Evolutionary conservation across 2,888 invertebrate genomes (phyloP).

Genomic region (Autographa pulchrina): DNA sequence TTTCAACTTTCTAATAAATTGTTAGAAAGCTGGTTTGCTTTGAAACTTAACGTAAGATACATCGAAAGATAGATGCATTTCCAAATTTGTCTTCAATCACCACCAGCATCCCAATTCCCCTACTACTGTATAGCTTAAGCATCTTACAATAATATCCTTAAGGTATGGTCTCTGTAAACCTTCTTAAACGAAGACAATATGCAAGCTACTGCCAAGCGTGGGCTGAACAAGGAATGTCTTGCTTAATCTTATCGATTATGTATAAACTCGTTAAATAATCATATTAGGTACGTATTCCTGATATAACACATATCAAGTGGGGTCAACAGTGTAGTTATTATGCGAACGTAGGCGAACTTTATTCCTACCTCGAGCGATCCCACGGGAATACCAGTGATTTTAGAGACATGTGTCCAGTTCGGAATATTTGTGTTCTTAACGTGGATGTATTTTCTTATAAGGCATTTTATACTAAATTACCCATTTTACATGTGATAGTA

Average conservation of each 20-base stretch:
- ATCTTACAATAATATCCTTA: too few species aligned
- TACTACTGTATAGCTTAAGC: too few species aligned
- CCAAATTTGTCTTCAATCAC: too few species aligned
- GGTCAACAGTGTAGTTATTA: neutral
- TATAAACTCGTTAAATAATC: neutral
- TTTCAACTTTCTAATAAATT: too few species aligned
- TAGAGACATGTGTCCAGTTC: constrained; percentile 1
- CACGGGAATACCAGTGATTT: neutral
- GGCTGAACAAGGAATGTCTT: neutral
- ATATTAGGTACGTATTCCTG: constrained; percentile 4
- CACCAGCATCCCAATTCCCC: too few species aligned
- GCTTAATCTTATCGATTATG: neutral
- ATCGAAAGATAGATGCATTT: too few species aligned
- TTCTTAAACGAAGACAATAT: neutral
- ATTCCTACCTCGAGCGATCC: neutral
- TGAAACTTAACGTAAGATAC: too few species aligned
- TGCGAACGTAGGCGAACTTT: constrained; percentile 4
- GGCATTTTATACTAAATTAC: neutral
- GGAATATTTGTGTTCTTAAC: neutral
- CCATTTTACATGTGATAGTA: neutral
- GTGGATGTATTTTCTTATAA: neutral
- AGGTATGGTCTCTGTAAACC: too few species aligned
- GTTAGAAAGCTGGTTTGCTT: too few species aligned
- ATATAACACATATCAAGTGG: neutral
- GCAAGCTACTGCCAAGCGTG: neutral